A percentile compares a stretch with the other conserved stretches of the same genome.
These are phyloP conservation scores for Macrotrachela quadricornifera DNA, from an alignment of 1,140 invertebrate species.

Conservation along the genomic window DNA sequence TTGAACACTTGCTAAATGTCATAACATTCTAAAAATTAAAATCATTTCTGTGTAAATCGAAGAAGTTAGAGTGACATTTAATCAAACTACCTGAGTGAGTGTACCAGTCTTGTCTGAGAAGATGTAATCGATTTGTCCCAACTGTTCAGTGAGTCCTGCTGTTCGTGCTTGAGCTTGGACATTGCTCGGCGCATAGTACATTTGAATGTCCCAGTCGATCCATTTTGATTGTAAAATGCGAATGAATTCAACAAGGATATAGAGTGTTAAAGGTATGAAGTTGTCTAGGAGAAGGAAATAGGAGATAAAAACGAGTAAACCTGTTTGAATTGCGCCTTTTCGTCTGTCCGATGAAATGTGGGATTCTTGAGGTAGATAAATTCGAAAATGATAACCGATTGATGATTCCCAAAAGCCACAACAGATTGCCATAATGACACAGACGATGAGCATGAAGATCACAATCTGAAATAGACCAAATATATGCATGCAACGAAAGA, in stretches of 20 bases:
- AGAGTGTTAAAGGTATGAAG: constrained; percentile 95
- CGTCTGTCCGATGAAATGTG: constrained; percentile 45
- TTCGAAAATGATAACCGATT: constrained; percentile 52
- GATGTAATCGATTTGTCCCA: constrained; percentile 96
- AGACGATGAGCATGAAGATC: too few species aligned
- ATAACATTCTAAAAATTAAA: constrained; percentile 61
- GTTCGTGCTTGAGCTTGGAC: constrained; percentile 76
- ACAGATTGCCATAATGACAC: too few species aligned
- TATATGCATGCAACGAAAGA: too few species aligned
- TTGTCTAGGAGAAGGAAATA: constrained; percentile 65
- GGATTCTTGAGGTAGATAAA: constrained; percentile 78
- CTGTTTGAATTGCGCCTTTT: constrained; percentile 43
- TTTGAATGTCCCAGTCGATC: constrained; percentile 83
- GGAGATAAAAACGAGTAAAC: constrained; percentile 89
- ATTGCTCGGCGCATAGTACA: constrained; percentile 64
- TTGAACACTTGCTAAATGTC: constrained; percentile 97
- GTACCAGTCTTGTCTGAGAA: constrained; percentile 99
- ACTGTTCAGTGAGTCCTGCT: constrained; percentile 90
- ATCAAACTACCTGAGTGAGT: constrained; percentile 69
- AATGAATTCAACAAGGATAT: constrained; percentile 82
- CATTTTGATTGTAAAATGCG: constrained; percentile 82
- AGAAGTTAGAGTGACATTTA: constrained; percentile 13
- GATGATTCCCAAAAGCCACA: constrained; percentile 52
- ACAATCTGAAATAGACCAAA: too few species aligned
- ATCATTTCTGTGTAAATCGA: too few species aligned